phyloP scores from a whole-genome alignment of 1,140 invertebrate genomes.

The Hestina assimilis region DNA sequence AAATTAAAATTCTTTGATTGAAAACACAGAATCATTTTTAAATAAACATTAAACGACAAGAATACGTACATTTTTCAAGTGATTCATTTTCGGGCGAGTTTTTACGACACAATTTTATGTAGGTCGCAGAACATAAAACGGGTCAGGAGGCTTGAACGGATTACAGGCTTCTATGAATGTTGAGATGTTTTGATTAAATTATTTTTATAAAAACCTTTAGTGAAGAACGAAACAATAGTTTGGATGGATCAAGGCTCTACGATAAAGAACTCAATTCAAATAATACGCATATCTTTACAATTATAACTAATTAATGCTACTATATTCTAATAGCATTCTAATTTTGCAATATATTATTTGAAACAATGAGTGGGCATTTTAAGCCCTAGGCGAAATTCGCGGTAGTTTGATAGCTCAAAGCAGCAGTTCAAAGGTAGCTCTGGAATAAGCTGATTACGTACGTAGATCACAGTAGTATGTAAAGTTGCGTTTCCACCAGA shows the following conservation, averaged over 20 bases:
- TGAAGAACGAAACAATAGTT: too few relatives aligned
- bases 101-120: constrained; percentile 8
- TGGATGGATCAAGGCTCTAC: too few relatives aligned
- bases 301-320: too few relatives aligned
- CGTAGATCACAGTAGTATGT: too few relatives aligned
- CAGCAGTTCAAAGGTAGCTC: neutral
- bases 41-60: too few relatives aligned
- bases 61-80: constrained; percentile 9
- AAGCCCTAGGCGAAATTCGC: neutral
- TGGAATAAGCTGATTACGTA: neutral
- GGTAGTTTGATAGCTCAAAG: neutral
- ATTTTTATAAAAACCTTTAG: too few relatives aligned
- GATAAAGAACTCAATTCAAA: too few relatives aligned
- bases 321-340: neutral
- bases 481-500: too few relatives aligned
- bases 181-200: neutral
- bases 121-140: constrained; percentile 1
- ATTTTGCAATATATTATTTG: neutral
- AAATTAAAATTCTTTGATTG: too few relatives aligned
- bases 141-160: constrained; percentile 9
- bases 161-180: constrained; percentile 6
- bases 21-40: too few relatives aligned
- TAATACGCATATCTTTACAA: too few relatives aligned
- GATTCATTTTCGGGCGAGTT: neutral
- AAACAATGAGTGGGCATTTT: neutral